These are phyloP conservation scores for Cynopterus brachyotis DNA, from an alignment of 2,113 vertebrate genomes.

Conservation along the genomic window DNA sequence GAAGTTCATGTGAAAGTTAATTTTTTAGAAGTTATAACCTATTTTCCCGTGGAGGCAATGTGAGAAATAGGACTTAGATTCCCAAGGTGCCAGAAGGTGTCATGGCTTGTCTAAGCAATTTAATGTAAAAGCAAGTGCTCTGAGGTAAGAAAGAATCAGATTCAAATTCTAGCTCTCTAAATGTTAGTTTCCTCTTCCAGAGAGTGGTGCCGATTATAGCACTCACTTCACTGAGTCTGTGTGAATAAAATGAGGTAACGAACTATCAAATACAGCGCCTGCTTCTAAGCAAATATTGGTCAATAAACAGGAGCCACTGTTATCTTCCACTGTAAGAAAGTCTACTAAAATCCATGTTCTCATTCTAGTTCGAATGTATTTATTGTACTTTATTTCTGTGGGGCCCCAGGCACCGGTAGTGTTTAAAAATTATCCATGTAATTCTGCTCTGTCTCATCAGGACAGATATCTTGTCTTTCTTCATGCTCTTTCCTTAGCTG, in stretches of 20 bases:
- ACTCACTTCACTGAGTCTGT: neutral
- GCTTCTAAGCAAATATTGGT: neutral
- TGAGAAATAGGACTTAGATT: neutral
- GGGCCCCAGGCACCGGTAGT: accelerated
- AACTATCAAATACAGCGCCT: neutral
- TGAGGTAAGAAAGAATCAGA: neutral
- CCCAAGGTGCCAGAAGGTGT: neutral
- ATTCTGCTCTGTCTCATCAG: neutral
- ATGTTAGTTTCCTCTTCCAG: neutral
- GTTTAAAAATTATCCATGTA: neutral
- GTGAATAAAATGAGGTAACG: neutral
- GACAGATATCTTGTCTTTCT: neutral
- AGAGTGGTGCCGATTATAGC: neutral
- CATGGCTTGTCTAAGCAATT: neutral
- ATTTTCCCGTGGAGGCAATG: neutral
- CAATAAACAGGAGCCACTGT: neutral
- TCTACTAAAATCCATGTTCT: neutral
- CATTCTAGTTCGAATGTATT: neutral
- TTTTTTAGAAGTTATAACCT: slow-evolving; percentile 42
- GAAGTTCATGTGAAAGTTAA: slow-evolving; percentile 50
- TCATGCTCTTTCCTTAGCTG: neutral
- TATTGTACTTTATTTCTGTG: neutral
- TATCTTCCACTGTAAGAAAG: neutral
- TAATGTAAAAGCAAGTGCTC: neutral
- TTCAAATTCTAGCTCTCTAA: neutral